Evolutionary conservation across 2,888 invertebrate species (phyloP), one percentile per base, ranked within the genome.

Genomic region (Pimpla rufipes): DNA sequence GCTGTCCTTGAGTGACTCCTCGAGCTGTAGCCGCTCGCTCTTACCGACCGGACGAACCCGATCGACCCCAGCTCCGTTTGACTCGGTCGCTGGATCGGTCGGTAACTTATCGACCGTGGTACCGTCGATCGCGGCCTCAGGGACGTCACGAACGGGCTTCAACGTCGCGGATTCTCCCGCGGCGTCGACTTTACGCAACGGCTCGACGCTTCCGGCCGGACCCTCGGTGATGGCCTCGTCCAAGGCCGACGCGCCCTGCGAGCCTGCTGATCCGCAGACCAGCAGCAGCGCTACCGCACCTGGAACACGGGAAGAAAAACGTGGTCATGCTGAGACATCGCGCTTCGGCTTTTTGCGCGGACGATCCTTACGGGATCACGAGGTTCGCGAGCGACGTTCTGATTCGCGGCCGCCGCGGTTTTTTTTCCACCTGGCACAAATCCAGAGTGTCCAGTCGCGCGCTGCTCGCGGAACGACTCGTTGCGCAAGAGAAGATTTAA

Each of bases 271-370:
- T 45, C 79, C 78, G 75, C 75, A 75, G 45, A 55, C 55, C 64
- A 86, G 57, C 55, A 86, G 59, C 45, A 88, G 45, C 80, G 81
- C 68, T 75, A 81, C 47, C 16, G 74, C 16, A 57, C 83, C 87
- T 87, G 83, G 1, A 85, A 85, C 76, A 76, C 0, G 47, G 57
- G 52, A 5, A n/a, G 23, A 37, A 13, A 4, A 64, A 42, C 23
- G 40, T 62, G 3, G 16, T 6, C 11, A 77, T 2, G 18, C 16
- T 50, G 57, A 0, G 5, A 29, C 29, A 57, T 55, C n/a, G 21
- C 18, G 7, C n/a, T n/a, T n/a, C n/a, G n/a, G 37, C 21, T 7
- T 57, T 71, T 52, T 55, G 21, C 11, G 29, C 10, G 29, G n/a
- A 13, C n/a, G n/a, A 29, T 11, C 11, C 21, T 6, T 16, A 8